phyloP scores from a whole-genome alignment of 2,797 vertebrate genomes.

The Pempheris klunzingeri region DNA sequence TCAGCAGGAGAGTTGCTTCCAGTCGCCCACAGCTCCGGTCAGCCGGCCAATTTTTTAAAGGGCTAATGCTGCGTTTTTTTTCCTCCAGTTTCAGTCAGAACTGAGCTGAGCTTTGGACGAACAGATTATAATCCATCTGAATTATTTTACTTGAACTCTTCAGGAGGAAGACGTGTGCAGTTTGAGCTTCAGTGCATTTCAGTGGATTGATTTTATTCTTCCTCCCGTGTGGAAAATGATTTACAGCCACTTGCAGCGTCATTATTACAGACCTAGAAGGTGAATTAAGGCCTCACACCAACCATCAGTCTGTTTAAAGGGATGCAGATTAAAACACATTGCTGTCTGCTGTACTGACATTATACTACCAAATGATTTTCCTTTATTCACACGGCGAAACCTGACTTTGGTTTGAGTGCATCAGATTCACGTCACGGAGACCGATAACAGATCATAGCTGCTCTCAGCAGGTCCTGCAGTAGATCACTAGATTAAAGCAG shows the following conservation, averaged over 20 bases:
- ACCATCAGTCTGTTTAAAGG: neutral
- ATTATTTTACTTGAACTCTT: neutral
- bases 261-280: neutral
- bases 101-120: neutral
- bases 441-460: too few relatives aligned
- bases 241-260: neutral
- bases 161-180: neutral
- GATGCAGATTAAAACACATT: too few relatives aligned
- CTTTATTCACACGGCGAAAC: too few relatives aligned
- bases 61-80: neutral
- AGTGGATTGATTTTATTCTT: neutral
- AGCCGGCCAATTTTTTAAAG: neutral
- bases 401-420: too few relatives aligned
- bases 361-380: too few relatives aligned
- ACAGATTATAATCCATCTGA: neutral
- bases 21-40: neutral
- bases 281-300: neutral
- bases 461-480: too few relatives aligned
- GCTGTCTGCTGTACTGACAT: too few relatives aligned
- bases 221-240: neutral
- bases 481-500: too few relatives aligned
- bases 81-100: slow-evolving; percentile 3
- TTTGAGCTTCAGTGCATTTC: neutral
- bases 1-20: neutral
- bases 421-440: too few relatives aligned